phyloP scores from a whole-genome alignment of 2,797 vertebrate genomes.

The Esox lucius region DNA sequence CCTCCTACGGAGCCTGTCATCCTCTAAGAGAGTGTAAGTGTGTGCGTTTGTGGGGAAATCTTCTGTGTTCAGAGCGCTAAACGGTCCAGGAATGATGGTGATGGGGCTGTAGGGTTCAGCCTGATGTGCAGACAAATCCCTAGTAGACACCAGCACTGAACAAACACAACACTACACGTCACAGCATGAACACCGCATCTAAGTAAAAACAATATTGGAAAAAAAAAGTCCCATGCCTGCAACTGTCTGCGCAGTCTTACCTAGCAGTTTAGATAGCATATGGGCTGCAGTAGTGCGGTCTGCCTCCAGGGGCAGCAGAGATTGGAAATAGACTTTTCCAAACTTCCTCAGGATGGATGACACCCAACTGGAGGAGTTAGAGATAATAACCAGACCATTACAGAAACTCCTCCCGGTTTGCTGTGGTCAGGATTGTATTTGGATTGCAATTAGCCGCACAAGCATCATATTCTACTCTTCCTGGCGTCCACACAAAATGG shows the following conservation, averaged over 20 bases:
- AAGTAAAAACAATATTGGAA: neutral
- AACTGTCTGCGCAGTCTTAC: conserved; percentile 58
- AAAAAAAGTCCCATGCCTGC: neutral
- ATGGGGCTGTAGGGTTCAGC: conserved; percentile 69
- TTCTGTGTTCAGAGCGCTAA: conserved; percentile 25
- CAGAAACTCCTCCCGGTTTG: too few relatives aligned
- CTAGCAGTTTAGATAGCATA: conserved; percentile 71
- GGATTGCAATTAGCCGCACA: too few relatives aligned
- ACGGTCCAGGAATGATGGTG: conserved; percentile 51
- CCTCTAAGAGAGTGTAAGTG: conserved; percentile 12
- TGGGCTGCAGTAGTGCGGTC: conserved; percentile 68
- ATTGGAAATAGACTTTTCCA: conserved; percentile 63
- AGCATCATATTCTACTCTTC: too few relatives aligned
- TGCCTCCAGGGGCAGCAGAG: conserved; percentile 69
- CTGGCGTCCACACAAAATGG: too few relatives aligned
- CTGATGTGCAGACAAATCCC: conserved; percentile 66
- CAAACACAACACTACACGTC: conserved; percentile 16
- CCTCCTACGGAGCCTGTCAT: neutral
- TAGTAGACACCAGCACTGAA: conserved; percentile 64
- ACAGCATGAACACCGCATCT: conserved; percentile 1
- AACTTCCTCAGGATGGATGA: conserved; percentile 52
- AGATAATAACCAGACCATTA: neutral
- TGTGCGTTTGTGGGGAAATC: neutral
- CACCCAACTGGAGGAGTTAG: conserved; percentile 54
- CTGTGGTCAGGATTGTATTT: too few relatives aligned